Evolutionary conservation across 1,140 invertebrate genomes (phyloP), one percentile per base, ranked within the genome.

Genomic region (Heliconius nattereri): DNA sequence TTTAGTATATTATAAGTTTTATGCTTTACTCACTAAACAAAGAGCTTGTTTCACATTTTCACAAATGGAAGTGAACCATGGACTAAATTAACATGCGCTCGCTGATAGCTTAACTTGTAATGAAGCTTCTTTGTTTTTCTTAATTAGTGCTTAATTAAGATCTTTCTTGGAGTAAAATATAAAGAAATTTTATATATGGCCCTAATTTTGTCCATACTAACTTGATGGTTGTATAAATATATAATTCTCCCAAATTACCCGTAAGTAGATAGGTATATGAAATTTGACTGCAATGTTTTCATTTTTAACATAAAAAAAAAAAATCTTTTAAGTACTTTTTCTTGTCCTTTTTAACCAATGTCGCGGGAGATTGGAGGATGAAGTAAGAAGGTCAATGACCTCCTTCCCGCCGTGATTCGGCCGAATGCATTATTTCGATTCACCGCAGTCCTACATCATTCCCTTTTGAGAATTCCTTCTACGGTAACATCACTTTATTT

Each of bases 391-490:
- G 90, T 86, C 91, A 85, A 82, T 87, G 91, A 86, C 92, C 91
- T 84, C 90, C 81, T 88, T 89, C 85, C 78, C 80, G 81, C 52
- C 80, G 81, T 85, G 86, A 90, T 90, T 91, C 89, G 90, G 87
- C 88, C 91, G 90, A 92, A 94, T 92, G 90, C 89, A 89, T 93
- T 90, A 89, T 91, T 87, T 86, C 82, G 85, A 91, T 89, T 89
- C 87, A 87, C 84, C 84, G 83, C 86, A 86, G 87, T 86, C 87
- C 90, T 93, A 87, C 90, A 92, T 91, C 87, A 91, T 92, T 89
- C 89, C 85, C 88, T 90, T 89, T 92, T 86, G 88, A 88, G 88
- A 91, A 92, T 92, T 92, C 89, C 90, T 91, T 92, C 89, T 90
- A 92, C 81, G 86, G 88, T 89, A 88, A 86, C 85, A 81, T 85